phyloP scores from a whole-genome alignment of 2,888 invertebrate genomes.

The Sesia apiformis region DNA sequence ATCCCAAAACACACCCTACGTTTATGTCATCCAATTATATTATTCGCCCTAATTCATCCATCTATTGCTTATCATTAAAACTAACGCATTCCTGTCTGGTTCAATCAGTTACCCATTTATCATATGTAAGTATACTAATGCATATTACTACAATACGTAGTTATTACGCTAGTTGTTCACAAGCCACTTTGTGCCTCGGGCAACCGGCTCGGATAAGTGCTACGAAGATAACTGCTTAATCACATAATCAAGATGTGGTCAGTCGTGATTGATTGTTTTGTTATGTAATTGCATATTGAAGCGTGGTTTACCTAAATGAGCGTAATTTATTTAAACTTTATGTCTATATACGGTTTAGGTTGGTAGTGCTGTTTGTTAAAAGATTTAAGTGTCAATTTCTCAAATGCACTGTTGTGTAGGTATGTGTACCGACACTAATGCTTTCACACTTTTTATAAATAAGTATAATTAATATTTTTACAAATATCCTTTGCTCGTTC shows the following conservation, averaged over 20 bases:
- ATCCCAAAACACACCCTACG: conserved; percentile 43
- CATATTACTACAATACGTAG: background rate
- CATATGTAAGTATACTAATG: background rate
- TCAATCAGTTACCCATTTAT: too few relatives aligned
- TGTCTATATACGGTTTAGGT: background rate
- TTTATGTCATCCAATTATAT: conserved; percentile 15
- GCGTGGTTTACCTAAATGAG: conserved; percentile 22
- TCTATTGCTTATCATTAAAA: background rate
- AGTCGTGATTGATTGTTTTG: conserved; percentile 23
- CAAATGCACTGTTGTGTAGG: too few relatives aligned
- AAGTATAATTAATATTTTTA: too few relatives aligned
- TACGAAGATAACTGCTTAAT: conserved; percentile 42
- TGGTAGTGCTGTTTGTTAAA: too few relatives aligned
- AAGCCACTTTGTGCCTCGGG: conserved; percentile 8
- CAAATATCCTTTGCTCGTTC: too few relatives aligned
- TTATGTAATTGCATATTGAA: conserved; percentile 23
- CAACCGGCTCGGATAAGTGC: conserved; percentile 15
- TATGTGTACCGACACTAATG: too few relatives aligned
- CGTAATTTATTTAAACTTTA: conserved; percentile 4
- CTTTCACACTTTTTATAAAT: too few relatives aligned
- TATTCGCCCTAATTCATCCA: background rate
- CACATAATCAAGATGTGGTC: conserved; percentile 50
- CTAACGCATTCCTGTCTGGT: background rate
- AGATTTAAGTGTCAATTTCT: too few relatives aligned
- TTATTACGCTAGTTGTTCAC: conserved; percentile 13